Evolutionary conservation across 2,113 vertebrate species (phyloP).

Genomic region (Vicugna pacos): DNA sequence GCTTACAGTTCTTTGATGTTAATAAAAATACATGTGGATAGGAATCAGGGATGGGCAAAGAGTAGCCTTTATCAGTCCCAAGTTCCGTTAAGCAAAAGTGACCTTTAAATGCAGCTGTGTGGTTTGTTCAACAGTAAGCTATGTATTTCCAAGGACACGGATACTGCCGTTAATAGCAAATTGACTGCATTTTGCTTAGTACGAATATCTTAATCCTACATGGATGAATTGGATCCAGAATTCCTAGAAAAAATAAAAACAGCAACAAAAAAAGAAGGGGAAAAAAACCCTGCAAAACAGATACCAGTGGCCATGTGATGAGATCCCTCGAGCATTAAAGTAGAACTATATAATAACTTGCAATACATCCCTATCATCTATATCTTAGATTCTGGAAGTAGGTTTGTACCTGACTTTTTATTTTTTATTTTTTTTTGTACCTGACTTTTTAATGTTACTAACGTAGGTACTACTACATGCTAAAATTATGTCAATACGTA

Average conservation of each 20-base stretch:
- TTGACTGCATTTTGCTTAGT: not conserved
- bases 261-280: not conserved
- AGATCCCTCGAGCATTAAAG: not conserved
- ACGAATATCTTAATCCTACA: not conserved
- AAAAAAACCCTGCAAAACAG: not conserved
- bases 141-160: conserved; percentile 69
- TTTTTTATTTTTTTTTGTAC: not conserved
- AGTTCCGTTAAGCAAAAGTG: conserved; percentile 78
- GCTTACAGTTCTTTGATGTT: conserved; percentile 86
- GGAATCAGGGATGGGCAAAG: conserved; percentile 81
- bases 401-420: not conserved
- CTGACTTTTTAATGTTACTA: not conserved
- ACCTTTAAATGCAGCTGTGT: conserved; percentile 80
- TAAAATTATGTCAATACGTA: not conserved
- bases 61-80: conserved; percentile 82
- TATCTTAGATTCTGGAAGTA: conserved; percentile 34
- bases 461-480: not conserved
- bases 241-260: not conserved
- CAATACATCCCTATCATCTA: not conserved
- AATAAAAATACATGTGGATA: conserved; percentile 83
- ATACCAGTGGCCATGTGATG: not conserved
- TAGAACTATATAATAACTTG: not conserved
- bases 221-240: not conserved
- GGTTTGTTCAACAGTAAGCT: conserved; percentile 76
- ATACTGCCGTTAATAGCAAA: not conserved